Evolutionary conservation across 1,140 invertebrate genomes (phyloP), one percentile per base, ranked within the genome.

Genomic region (Procambarus clarkii): DNA sequence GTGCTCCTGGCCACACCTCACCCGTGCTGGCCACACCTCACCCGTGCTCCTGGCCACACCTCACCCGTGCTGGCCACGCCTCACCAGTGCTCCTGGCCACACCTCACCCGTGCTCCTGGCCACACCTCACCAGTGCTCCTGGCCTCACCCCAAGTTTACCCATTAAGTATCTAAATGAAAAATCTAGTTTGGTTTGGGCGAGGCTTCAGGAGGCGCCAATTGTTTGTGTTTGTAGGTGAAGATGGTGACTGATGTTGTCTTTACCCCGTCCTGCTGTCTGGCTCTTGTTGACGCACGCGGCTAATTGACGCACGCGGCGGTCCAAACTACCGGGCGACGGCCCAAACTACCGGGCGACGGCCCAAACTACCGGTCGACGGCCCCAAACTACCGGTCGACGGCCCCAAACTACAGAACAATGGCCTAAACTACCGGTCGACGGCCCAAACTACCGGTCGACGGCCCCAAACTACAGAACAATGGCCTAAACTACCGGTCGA

Each of bases 91-190:
- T 4, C 18, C 69, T 21, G 5, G n/a, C n/a, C 15, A 34, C n/a
- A 8, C n/a, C n/a, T n/a, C n/a, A n/a, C n/a, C n/a, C n/a, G n/a
- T n/a, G n/a, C n/a, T n/a, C n/a, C n/a, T n/a, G n/a, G n/a, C n/a
- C n/a, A n/a, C n/a, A n/a, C n/a, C n/a, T n/a, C n/a, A n/a, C n/a
- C n/a, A n/a, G n/a, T n/a, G n/a, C 11, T 74, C 69, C 69, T 74
- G n/a, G 13, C 5, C 69, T 7, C 21, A 4, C n/a, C 69, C 24
- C n/a, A 74, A 34, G 34, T 74, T 11, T 34, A 74, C 69, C 69
- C 69, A 74, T 74, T 34, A 74, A 2, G 69, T 34, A 74, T 74
- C 69, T 74, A 74, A 74, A 74, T 74, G 69, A 74, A 74, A 74
- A 74, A 74, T 74, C 69, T 15, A 64, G 60, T 64, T 64, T 64